phyloP scores from a whole-genome alignment of 2,797 vertebrate genomes.

The Hemitrygon akajei region DNA sequence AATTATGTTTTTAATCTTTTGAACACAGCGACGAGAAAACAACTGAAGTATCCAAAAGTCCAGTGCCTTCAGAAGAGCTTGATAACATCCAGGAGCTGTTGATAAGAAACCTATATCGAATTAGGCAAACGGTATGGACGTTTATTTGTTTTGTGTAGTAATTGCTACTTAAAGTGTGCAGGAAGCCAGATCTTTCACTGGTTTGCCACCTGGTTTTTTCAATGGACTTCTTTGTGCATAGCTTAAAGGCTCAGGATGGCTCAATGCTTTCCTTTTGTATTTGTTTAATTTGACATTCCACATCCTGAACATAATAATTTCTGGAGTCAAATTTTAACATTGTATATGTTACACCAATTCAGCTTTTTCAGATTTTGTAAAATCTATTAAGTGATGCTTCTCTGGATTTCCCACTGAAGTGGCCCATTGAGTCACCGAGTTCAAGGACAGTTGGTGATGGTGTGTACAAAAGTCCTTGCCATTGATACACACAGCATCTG shows the following conservation, averaged over 20 bases:
- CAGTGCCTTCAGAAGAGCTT: slow-evolving; percentile 54
- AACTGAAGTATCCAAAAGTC: slow-evolving; percentile 45
- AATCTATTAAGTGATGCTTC: not conserved
- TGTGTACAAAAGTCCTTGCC: not conserved
- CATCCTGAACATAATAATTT: not conserved
- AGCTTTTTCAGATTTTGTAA: not conserved
- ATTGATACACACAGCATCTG: not conserved
- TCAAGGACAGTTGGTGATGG: not conserved
- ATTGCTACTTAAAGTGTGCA: not conserved
- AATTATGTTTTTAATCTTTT: not conserved
- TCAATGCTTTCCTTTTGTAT: not conserved
- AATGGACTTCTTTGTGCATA: not conserved
- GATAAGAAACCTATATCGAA: slow-evolving; percentile 66
- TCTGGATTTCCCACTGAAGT: no score
- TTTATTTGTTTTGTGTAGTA: not conserved
- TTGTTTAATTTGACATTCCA: not conserved
- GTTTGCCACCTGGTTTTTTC: not conserved
- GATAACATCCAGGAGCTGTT: slow-evolving; percentile 68
- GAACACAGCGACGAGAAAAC: slow-evolving; percentile 44
- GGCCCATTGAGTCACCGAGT: no score
- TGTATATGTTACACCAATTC: not conserved
- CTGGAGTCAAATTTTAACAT: not conserved
- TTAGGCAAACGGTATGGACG: slow-evolving; percentile 63
- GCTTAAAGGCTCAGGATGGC: not conserved
- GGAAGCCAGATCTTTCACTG: not conserved